Evolutionary conservation across 2,797 vertebrate genomes (phyloP).

Genomic region (Emys orbicularis): DNA sequence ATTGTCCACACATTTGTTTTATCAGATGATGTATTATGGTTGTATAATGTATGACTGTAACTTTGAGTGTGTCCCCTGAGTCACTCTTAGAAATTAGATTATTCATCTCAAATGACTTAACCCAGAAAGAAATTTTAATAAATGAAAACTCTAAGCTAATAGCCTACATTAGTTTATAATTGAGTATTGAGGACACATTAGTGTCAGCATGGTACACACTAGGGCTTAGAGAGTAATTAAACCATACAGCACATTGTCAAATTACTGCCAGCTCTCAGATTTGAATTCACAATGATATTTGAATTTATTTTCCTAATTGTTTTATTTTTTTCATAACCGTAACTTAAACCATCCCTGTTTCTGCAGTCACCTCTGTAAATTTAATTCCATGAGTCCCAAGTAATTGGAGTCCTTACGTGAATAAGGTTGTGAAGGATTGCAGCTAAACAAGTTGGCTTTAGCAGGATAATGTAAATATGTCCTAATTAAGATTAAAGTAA

Average conservation of each 20-base stretch:
- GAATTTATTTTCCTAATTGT: neutral
- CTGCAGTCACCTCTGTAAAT: neutral
- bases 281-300: conserved; percentile 1
- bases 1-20: neutral
- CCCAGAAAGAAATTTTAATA: neutral
- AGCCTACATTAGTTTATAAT: neutral
- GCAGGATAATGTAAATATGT: neutral
- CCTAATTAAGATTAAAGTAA: neutral
- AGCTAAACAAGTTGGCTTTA: neutral
- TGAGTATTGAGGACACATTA: neutral
- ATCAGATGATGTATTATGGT: neutral
- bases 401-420: neutral
- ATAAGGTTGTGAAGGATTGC: neutral
- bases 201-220: neutral
- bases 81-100: neutral
- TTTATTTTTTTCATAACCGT: neutral
- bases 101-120: neutral
- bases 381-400: neutral
- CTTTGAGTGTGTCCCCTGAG: neutral
- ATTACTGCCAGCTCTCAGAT: neutral
- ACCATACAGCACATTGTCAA: neutral
- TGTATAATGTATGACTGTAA: neutral
- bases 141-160: neutral
- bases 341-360: neutral
- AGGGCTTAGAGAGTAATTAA: neutral